These are phyloP conservation scores for Drosophila biarmipes DNA, from an alignment of 1,140 invertebrate species.

Conservation along the genomic window DNA sequence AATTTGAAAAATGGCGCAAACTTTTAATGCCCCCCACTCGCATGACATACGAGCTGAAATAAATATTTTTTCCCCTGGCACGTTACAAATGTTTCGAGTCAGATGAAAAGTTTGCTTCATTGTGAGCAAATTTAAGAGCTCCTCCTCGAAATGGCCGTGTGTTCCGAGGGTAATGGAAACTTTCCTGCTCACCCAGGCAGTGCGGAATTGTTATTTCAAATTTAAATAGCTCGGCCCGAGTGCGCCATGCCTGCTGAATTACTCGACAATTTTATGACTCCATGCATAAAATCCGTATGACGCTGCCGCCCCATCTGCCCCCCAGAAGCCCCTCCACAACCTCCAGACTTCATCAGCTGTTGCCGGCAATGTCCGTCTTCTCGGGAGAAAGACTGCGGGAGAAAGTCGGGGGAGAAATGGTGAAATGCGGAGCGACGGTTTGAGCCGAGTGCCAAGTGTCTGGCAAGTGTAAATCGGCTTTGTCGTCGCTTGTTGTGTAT, in stretches of 20 bases:
- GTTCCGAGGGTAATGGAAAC: slow-evolving; percentile 13
- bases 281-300: slow-evolving; percentile 73
- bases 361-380: slow-evolving; percentile 27
- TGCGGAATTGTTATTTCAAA: slow-evolving; percentile 63
- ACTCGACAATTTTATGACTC: slow-evolving; percentile 59
- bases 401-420: not conserved
- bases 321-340: not conserved
- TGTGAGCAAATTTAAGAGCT: slow-evolving; percentile 60
- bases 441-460: slow-evolving; percentile 45
- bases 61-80: slow-evolving; percentile 77
- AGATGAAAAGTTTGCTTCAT: slow-evolving; percentile 64
- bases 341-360: slow-evolving; percentile 66
- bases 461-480: slow-evolving; percentile 59
- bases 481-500: slow-evolving; percentile 52
- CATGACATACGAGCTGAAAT: slow-evolving; percentile 76
- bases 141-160: slow-evolving; percentile 5
- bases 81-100: slow-evolving; percentile 78
- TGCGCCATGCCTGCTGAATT: slow-evolving; percentile 49
- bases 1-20: slow-evolving; percentile 81
- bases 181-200: slow-evolving; percentile 49
- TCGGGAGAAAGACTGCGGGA: slow-evolving; percentile 2
- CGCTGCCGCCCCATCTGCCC: slow-evolving; percentile 16
- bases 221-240: slow-evolving; percentile 47
- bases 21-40: slow-evolving; percentile 62
- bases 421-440: slow-evolving; percentile 2